Evolutionary conservation across 2,113 vertebrate genomes (phyloP), one percentile per base, ranked within the genome.

Genomic region (Pterocles orientalis): DNA sequence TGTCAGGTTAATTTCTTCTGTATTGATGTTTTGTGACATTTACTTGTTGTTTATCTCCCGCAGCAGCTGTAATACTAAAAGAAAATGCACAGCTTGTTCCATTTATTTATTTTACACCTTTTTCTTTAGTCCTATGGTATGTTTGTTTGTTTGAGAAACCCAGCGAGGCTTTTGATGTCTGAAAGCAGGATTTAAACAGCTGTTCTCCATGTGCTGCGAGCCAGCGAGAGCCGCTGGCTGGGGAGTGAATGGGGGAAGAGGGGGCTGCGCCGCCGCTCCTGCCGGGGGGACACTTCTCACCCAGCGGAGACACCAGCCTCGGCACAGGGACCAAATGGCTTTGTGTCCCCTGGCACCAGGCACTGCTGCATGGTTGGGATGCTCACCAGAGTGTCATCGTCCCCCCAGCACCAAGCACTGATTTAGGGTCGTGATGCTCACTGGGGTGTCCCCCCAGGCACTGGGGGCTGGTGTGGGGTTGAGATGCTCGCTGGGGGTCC

Each of bases 91-190:
- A 97, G 98, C 98, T 97, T 97, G 97, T 98, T 97, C 90, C 86
- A 62, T 97, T 96, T 98, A 94, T 98, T 98, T 98, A 98, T 97
- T 98, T 98, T 97, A 98, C 98, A 98, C 98, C 98, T 98, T 95
- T 98, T 98, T 95, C 97, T 95, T 88, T 64, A 88, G 97, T 97
- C 97, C 97, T 85, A 86, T 94, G 97, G 97, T 98, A 93, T 98
- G 98, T 98, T 97, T 98, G 97, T 97, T 97, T 97, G 97, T 96
- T 98, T 97, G 97, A 97, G 97, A 97, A 98, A 98, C 97, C 97
- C 97, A 94, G 97, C 78, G 97, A 98, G 98, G 98, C 98, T 98
- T 98, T 97, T 98, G 97, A 97, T 97, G 97, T 97, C 93, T 64
- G 97, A 79, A 93, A 91, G 95, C 89, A 86, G 97, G 97, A 86